Evolutionary conservation across 2,113 vertebrate genomes (phyloP), one percentile per base, ranked within the genome.

Genomic region (Sminthopsis crassicaudata): DNA sequence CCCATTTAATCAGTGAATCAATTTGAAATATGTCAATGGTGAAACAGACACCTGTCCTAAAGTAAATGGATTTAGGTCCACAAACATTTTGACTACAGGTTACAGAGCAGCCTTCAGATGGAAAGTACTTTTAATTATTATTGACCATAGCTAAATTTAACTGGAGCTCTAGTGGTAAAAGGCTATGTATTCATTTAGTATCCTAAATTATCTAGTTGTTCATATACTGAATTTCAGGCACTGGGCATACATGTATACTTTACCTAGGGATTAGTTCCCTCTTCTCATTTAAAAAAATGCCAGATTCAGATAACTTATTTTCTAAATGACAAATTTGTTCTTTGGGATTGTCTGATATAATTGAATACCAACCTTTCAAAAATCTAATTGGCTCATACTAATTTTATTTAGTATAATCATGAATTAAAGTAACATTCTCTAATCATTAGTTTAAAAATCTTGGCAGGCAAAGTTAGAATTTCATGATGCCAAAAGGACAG

Each of bases 381-480:
- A 96, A 94, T 96, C 91, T 53, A 91, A 94, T 1, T 53, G 76
- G 52, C 57, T 93, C 84, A 46, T 90, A 91, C 90, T 90, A 93
- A 97, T 96, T 97, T 95, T 93, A 95, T 95, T 95, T 97, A 93
- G 76, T 67, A 67, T 92, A 88, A 92, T 90, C 53, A 96, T n/a
- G 93, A 91, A 57, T 93, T 97, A 93, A 97, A 96, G 94, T 67
- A 96, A 93, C 4, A 52, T 30, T 91, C 76, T 93, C 50, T 91
- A 95, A 96, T 95, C 57, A 92, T 94, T 93, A 94, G 60, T 93
- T 96, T 94, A 97, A 94, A 94, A 94, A 91, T 90, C 90, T 91
- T 95, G 95, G 96, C 94, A 94, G 94, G 76, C 48, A 91, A 94
- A 90, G 84, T 93, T 93, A 96, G 91, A 91, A 93, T 91, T 95